A percentile compares a stretch with the other conserved stretches of the same genome.
phyloP scores from a whole-genome alignment of 2,113 vertebrate genomes.

The Axis porcinus region DNA sequence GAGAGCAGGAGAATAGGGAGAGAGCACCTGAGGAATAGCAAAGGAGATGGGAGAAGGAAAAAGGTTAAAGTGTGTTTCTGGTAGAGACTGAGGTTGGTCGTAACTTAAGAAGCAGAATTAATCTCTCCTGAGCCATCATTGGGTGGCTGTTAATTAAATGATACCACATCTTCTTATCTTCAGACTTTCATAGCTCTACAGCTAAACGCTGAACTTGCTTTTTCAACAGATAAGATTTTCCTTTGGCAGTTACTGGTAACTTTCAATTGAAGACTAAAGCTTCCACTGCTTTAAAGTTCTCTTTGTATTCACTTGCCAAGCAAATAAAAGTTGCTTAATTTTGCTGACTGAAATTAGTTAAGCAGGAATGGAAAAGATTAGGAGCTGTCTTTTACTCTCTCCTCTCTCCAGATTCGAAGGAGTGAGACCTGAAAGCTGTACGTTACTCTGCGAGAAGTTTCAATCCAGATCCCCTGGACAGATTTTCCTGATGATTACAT shows the following conservation, averaged over 20 bases:
- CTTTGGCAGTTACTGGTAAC: constrained; percentile 71
- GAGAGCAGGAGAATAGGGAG: background rate
- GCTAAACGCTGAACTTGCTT: constrained; percentile 68
- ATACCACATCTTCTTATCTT: constrained; percentile 73
- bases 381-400: constrained; percentile 18
- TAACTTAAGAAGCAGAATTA: constrained; percentile 64
- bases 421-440: background rate
- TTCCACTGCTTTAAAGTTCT: constrained; percentile 46
- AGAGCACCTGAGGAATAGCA: too few relatives aligned
- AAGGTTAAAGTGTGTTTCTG: background rate
- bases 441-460: background rate
- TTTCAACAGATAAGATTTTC: constrained; percentile 73
- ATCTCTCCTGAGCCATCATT: constrained; percentile 66
- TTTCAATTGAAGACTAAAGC: constrained; percentile 65
- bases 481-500: background rate
- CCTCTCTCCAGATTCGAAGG: background rate
- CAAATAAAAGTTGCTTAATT: constrained; percentile 70
- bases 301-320: constrained; percentile 42
- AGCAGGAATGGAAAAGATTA: constrained; percentile 60
- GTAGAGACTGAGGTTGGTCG: constrained; percentile 36
- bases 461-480: background rate
- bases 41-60: background rate
- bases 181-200: constrained; percentile 55
- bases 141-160: constrained; percentile 76
- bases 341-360: constrained; percentile 60